Evolutionary conservation across 2,888 invertebrate genomes (phyloP), one percentile per base, ranked within the genome.

Genomic region (Kuschelorhynchus macadamiae): DNA sequence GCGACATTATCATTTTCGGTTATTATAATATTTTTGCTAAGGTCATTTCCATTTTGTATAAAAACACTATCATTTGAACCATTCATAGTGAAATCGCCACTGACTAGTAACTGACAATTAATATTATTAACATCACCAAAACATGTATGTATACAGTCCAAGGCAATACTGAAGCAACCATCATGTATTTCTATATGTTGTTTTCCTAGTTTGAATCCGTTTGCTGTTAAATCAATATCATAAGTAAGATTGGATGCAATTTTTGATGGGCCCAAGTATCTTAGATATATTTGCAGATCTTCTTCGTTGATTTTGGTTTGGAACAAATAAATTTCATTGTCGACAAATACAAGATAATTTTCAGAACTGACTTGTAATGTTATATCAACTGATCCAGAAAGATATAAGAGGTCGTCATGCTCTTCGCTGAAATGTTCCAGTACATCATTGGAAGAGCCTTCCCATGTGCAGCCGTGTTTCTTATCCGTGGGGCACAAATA

Each of bases 401-500:
- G 72, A 47, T 68, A 73, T 18, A 79, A 55, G 4, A 80, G 68
- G 25, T 77, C 74, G 49, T 78, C 77, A 46, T 80, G 80, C 62
- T 78, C 76, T 41, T 74, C 67, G 49, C 73, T 74, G 63, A 80
- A 80, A 61, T 80, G 80, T n/a, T 75, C 75, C 17, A 75, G 69
- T 42, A 80, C 79, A 47, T 80, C 77, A 42, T 74, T 71, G 4
- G 78, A 72, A 18, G 66, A 55, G 17, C 80, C 80, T 72, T 77
- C 76, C 80, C 80, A 80, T 0, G 76, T 75, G 49, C 80, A 80
- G 12, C 73, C 71, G 55, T 78, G 74, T 52, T 77, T 77, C 71
- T 74, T 76, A 55, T 79, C 78, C 12, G 77, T 53, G 11, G 80
- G 80, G 65, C 80, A 80, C n/a, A 75, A 62, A 57, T 78, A 79